Evolutionary conservation across 2,797 vertebrate genomes (phyloP).

Genomic region (Periparus ater): DNA sequence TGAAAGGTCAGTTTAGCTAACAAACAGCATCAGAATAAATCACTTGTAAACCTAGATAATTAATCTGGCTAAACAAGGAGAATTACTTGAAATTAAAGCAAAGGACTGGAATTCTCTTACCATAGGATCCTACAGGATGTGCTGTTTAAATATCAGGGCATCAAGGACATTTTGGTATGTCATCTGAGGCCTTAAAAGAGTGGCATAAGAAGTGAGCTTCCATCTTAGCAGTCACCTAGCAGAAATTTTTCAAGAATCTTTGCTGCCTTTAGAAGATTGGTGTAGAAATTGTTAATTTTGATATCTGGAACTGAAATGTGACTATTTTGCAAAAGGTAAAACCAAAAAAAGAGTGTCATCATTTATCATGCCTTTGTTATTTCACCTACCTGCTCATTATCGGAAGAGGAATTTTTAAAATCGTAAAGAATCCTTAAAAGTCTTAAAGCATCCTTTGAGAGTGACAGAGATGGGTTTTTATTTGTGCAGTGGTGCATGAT

Average conservation of each 20-base stretch:
- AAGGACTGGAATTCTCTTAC: background rate
- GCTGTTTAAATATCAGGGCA: background rate
- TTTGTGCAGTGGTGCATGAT: background rate
- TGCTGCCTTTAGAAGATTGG: background rate
- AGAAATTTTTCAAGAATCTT: background rate
- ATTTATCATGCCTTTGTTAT: background rate
- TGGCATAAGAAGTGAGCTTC: background rate
- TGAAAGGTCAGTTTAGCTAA: background rate
- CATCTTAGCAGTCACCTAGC: background rate
- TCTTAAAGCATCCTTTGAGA: background rate
- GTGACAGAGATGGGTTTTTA: background rate
- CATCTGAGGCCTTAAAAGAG: background rate
- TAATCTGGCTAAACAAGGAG: background rate
- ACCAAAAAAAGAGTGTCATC: background rate
- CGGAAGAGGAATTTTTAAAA: background rate
- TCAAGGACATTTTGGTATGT: background rate
- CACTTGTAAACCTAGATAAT: background rate
- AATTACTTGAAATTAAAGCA: background rate
- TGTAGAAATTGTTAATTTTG: background rate
- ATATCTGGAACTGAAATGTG: background rate
- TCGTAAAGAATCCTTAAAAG: background rate
- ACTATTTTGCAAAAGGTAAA: background rate
- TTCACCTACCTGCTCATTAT: background rate
- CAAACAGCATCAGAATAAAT: background rate
- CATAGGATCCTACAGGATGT: background rate